Evolutionary conservation across 2,888 invertebrate species (phyloP).

Genomic region (Meiosimyza decipiens): DNA sequence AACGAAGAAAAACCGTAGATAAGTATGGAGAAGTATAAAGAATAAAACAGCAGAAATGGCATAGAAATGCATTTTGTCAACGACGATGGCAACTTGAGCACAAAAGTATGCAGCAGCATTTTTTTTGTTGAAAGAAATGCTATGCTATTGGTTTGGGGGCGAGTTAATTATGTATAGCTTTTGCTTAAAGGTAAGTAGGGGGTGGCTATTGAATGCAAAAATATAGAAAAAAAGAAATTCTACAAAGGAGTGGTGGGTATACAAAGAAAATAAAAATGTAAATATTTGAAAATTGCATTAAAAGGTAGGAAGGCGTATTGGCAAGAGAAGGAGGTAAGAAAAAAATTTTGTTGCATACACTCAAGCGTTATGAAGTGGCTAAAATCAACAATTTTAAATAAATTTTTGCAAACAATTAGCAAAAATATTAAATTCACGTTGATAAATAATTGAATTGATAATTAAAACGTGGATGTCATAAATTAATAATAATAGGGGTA

Average conservation of each 20-base stretch:
- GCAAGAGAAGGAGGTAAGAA: not conserved
- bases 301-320: not conserved
- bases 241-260: not conserved
- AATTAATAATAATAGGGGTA: no score
- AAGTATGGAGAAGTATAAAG: not conserved
- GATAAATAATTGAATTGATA: no score
- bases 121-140: conserved; percentile 39
- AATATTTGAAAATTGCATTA: conserved; percentile 32
- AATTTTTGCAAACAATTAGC: conserved; percentile 19
- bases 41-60: not conserved
- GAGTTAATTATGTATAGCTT: conserved; percentile 31
- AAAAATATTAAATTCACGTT: conserved; percentile 12
- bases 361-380: not conserved
- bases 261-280: conserved; percentile 13
- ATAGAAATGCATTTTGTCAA: conserved; percentile 24
- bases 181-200: not conserved
- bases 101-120: conserved; percentile 49
- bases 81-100: conserved; percentile 37
- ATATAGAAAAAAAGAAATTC: not conserved
- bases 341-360: not conserved
- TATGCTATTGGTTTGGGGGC: conserved; percentile 1
- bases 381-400: not conserved
- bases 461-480: no score
- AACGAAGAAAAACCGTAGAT: no score
- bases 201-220: conserved; percentile 1